A percentile compares a stretch with the other conserved stretches of the same genome.
Conservation (phyloP, 2,888 invertebrate species). For the Luperina testacea region DNA sequence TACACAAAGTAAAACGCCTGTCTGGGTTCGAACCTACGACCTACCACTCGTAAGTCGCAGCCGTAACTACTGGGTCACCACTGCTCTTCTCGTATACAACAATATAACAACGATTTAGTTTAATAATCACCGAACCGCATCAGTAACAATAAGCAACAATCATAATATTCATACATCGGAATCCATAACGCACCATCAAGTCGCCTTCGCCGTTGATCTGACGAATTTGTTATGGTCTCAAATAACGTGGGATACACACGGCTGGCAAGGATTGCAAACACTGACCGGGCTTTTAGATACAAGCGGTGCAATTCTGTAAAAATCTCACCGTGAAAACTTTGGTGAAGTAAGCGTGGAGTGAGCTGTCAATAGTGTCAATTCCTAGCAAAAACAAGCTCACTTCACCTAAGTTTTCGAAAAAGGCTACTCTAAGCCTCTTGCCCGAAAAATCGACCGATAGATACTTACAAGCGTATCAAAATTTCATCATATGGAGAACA, state of each 20-base stretch:
- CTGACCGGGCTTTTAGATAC: neutral
- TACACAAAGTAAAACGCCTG: neutral
- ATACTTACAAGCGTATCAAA: too few relatives aligned
- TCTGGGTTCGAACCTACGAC: neutral
- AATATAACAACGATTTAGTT: constrained; percentile 27
- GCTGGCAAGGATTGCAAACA: constrained; percentile 42
- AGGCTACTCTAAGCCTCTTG: too few relatives aligned
- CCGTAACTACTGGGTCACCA: neutral
- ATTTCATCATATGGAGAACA: too few relatives aligned
- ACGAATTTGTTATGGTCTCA: constrained; percentile 89
- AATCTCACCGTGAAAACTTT: too few relatives aligned
- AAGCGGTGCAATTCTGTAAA: too few relatives aligned
- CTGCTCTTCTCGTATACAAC: neutral
- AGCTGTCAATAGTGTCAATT: too few relatives aligned
- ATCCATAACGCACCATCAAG: constrained; percentile 82
- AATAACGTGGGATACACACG: constrained; percentile 80
- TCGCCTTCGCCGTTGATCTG: constrained; percentile 84
- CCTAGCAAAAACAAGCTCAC: too few relatives aligned
- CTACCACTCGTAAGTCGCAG: neutral
- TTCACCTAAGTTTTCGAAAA: too few relatives aligned
- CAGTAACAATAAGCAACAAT: constrained; percentile 80
- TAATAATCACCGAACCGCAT: constrained; percentile 63
- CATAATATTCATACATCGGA: constrained; percentile 84
- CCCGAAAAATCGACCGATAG: too few relatives aligned
- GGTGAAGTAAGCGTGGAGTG: too few relatives aligned